Evolutionary conservation across 2,113 vertebrate species (phyloP).

Genomic region (Progne subis): DNA sequence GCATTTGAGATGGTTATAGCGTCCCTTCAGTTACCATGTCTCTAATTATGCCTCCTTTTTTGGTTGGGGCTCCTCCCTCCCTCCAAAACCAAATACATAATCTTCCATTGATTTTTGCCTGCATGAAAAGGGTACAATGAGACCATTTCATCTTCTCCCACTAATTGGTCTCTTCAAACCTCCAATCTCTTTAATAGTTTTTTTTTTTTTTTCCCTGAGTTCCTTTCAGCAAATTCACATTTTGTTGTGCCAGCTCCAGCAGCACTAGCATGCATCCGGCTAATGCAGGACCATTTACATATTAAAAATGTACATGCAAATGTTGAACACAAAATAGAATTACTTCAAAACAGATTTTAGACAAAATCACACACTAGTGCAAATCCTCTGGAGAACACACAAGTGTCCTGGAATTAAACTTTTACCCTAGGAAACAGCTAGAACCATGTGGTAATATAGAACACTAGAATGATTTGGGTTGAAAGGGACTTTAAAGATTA

Average conservation of each 20-base stretch:
- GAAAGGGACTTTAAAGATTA: not conserved
- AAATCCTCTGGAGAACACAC: not conserved
- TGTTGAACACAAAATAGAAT: not conserved
- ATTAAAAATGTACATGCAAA: not conserved
- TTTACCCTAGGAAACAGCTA: not conserved
- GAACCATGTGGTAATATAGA: not conserved
- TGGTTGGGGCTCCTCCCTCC: not conserved
- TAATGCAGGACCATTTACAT: not conserved
- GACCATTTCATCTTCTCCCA: conserved; percentile 15
- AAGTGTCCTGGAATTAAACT: not conserved
- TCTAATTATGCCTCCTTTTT: not conserved
- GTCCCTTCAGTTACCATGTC: not conserved
- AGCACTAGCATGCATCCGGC: not conserved
- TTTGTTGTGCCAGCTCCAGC: conserved; percentile 1
- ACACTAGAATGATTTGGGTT: not conserved
- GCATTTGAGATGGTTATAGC: not conserved
- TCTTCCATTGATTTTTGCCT: not conserved
- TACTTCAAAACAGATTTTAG: not conserved
- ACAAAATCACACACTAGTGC: not conserved
- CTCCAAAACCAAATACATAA: not conserved
- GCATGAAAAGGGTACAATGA: not conserved
- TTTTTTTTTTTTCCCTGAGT: not conserved
- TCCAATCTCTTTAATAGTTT: not conserved
- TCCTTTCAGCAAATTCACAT: not conserved
- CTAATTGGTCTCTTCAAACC: conserved; percentile 22